Percentiles rank a stretch among this genome's conserved stretches.
These are phyloP conservation scores for Archivesica marissinica DNA, from an alignment of 1,140 invertebrate species.

Conservation along the genomic window DNA sequence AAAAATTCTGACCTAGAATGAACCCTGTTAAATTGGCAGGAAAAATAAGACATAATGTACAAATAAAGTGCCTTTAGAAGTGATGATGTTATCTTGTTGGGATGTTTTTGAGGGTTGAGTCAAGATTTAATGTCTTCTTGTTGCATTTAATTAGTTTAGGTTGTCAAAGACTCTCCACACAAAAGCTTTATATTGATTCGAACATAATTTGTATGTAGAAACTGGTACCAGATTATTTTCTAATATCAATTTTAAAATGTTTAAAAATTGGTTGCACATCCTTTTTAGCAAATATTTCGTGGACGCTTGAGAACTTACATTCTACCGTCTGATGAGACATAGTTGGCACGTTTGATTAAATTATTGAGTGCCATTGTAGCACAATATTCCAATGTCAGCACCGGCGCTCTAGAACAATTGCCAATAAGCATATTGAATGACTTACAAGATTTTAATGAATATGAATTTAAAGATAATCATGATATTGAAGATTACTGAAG, in stretches of 20 bases:
- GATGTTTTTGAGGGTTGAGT: slow-evolving; percentile 5
- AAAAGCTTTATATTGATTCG: too few relatives aligned
- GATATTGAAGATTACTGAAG: neutral
- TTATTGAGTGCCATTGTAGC: slow-evolving; percentile 17
- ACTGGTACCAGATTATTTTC: too few relatives aligned
- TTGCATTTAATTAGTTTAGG: too few relatives aligned
- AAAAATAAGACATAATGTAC: neutral
- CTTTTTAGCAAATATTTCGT: slow-evolving; percentile 21
- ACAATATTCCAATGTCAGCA: slow-evolving; percentile 26
- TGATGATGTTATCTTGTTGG: slow-evolving; percentile 11
- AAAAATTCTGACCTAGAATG: too few relatives aligned
- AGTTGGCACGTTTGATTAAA: slow-evolving; percentile 31
- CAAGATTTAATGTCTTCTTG: neutral
- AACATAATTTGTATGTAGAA: too few relatives aligned
- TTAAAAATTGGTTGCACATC: too few relatives aligned
- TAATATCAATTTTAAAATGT: too few relatives aligned
- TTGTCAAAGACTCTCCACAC: too few relatives aligned
- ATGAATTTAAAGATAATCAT: neutral
- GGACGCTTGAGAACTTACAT: neutral
- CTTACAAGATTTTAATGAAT: neutral
- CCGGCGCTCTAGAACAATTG: slow-evolving; percentile 1
- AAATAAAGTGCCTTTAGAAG: neutral
- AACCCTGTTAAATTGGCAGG: too few relatives aligned
- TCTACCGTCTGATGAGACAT: slow-evolving; percentile 12
- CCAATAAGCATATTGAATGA: slow-evolving; percentile 24